Evolutionary conservation across 2,797 vertebrate species (phyloP).

Genomic region (Amazona ochrocephala): DNA sequence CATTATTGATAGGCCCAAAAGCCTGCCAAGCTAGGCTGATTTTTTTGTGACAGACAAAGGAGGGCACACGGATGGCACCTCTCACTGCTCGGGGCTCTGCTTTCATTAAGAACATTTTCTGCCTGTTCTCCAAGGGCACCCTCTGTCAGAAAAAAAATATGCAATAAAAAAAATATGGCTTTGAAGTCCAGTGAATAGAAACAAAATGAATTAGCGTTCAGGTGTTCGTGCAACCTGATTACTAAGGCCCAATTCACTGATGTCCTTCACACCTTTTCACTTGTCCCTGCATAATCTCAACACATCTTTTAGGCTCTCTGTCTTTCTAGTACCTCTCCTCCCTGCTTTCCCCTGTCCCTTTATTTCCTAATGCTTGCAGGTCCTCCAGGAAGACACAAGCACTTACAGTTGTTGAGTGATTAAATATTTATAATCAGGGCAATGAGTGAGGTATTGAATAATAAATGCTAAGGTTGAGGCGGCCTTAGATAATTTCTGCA

Average conservation of each 20-base stretch:
- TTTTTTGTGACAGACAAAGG: slow-evolving; percentile 78
- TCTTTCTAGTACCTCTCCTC: slow-evolving; percentile 41
- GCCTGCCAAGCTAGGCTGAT: slow-evolving; percentile 76
- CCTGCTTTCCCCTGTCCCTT: neutral
- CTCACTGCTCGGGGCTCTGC: slow-evolving; percentile 71
- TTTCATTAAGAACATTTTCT: slow-evolving; percentile 76
- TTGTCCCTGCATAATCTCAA: slow-evolving; percentile 62
- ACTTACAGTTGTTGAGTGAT: slow-evolving; percentile 88
- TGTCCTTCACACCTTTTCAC: slow-evolving; percentile 75
- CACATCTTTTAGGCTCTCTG: slow-evolving; percentile 47
- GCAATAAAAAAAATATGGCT: slow-evolving; percentile 63
- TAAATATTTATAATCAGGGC: slow-evolving; percentile 94
- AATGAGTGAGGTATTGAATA: slow-evolving; percentile 89
- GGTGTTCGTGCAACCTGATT: slow-evolving; percentile 74
- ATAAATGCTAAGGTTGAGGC: slow-evolving; percentile 85
- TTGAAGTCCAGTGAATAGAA: slow-evolving; percentile 71
- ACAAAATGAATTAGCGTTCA: slow-evolving; percentile 71
- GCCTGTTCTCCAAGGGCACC: slow-evolving; percentile 73
- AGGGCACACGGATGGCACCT: slow-evolving; percentile 74
- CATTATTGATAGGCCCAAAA: slow-evolving; percentile 83
- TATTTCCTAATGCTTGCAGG: slow-evolving; percentile 78
- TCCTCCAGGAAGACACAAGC: slow-evolving; percentile 86
- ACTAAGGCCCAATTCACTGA: slow-evolving; percentile 66
- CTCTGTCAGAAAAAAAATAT: slow-evolving; percentile 58
- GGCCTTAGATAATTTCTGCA: slow-evolving; percentile 88